Percentiles rank a stretch among this genome's conserved stretches.
Conservation (phyloP, 2,888 invertebrate species). For the Polydrusus tereticollis region DNA sequence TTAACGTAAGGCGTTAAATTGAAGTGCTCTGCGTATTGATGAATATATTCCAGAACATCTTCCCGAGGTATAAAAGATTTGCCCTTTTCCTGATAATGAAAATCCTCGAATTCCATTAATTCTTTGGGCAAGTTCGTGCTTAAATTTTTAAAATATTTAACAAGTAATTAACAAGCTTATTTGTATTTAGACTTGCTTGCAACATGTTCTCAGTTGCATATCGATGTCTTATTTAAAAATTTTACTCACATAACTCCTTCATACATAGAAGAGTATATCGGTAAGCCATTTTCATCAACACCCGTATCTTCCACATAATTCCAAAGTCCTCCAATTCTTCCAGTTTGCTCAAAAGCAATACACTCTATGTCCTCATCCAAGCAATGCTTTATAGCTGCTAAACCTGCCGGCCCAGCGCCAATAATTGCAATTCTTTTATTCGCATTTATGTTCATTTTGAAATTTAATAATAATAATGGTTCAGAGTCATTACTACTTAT, state of each 20-base stretch:
- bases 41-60: slow-evolving; percentile 78
- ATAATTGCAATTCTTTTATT: slow-evolving; percentile 37
- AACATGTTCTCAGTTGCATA: too few relatives aligned
- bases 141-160: not conserved
- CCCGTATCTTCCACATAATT: slow-evolving; percentile 75
- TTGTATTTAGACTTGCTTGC: too few relatives aligned
- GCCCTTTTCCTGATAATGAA: slow-evolving; percentile 71
- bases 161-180: too few relatives aligned
- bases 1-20: slow-evolving; percentile 73
- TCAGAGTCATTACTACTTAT: too few relatives aligned
- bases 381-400: slow-evolving; percentile 53
- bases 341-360: slow-evolving; percentile 78
- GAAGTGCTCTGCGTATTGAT: slow-evolving; percentile 76
- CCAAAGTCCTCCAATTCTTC: slow-evolving; percentile 85
- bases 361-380: slow-evolving; percentile 68
- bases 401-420: slow-evolving; percentile 56
- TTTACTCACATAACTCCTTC: slow-evolving; percentile 74
- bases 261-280: slow-evolving; percentile 85
- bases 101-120: slow-evolving; percentile 84
- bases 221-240: not conserved
- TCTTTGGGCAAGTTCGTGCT: slow-evolving; percentile 84
- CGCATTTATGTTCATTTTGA: too few relatives aligned
- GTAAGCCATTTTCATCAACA: slow-evolving; percentile 74
- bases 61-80: slow-evolving; percentile 76
- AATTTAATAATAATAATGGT: not conserved